Evolutionary conservation across 2,113 vertebrate genomes (phyloP), one percentile per base, ranked within the genome.

Genomic region (Melanostigma gelatinosum): DNA sequence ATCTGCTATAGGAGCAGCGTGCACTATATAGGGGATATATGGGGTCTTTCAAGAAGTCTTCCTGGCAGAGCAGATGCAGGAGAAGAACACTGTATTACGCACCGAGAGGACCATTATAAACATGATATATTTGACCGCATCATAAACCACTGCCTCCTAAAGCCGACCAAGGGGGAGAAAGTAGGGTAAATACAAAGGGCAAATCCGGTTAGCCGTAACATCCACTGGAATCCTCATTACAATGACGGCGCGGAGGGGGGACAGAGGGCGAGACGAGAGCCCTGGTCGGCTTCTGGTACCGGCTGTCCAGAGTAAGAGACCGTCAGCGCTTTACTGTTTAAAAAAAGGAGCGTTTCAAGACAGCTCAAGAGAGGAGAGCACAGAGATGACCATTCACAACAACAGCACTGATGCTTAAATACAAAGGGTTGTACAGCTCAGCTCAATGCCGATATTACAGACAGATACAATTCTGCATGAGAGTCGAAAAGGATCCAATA

Each of bases 181-280:
- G 88, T 87, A 87, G 89, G 82, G 85, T 90, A 92, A 91, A 90
- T 65, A 91, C 68, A 89, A 85, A 83, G 64, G 77, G 73, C 54
- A 89, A 89, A 90, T 92, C 87, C 58, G 34, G 85, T 92, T 89
- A 90, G 42, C 74, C 64, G 78, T 90, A 82, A 88, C 77, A 90
- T 63, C 91, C 87, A 91, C 40, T 77, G 75, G 67, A 74, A 90
- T 83, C 85, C 77, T 84, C 61, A 83, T 85, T 83, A 81, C 84
- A 86, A 77, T 79, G 57, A 79, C 55, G 9, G 88, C 72, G 65
- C 69, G 20, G 69, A 71, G 63, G 74, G 72, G 61, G 32, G 61
- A 58, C 57, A 73, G 67, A 63, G 75, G 80, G 76, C 20, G 54
- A 79, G 69, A 60, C 32, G 1, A 9, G 54, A 66, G 80, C 48